Base-by-base conservation (phyloP, 2,797 vertebrate species). In the Tokudaia tokunoshimensis region DNA sequence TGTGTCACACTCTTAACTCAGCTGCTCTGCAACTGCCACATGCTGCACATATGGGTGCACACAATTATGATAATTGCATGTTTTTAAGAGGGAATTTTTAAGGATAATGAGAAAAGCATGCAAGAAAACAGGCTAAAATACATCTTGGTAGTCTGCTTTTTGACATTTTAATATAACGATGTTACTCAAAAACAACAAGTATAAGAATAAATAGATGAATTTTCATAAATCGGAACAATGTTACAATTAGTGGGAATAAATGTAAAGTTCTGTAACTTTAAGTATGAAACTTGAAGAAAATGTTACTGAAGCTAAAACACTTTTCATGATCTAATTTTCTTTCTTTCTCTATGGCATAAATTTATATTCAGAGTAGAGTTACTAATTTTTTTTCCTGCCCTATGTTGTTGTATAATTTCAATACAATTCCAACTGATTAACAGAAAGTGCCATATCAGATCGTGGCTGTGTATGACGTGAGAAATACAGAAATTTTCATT, bases 101-200 rank as follows among this genome's bases (percentile, higher is more conserved):
- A 81, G 14, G 59, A 85, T 75, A 87, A 94, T 65, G 88, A 85
- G 63, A 84, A 79, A 70, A 79, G 44, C 44, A 91, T 81, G 65
- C 87, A 50, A 92, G 87, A 80, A 96, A 93, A 92, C 31, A 79
- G 24, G 19, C 81, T 92, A 59, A 65, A 83, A 90, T 12, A 44
- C 2, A 52, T 61, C 65, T 76, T 34, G 50, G 57, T 22, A 86
- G 65, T 65, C 72, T 59, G 24, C 85, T 70, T 90, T 72, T 61
- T 37, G 52, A 94, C 89, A 75, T 95, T 84, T 75, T 50, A 76
- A 76, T 47, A 31, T 76, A 76, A 47, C 75, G 44, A 17, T 47
- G 13, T 50, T 50, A 47, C 20, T 61, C 65, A 61, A 85, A 94
- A 59, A 44, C 44, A 75, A 85, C 8, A 85, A 81, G 57, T 87